Conservation (phyloP, 1,140 invertebrate species). For the Helicoverpa armigera region DNA sequence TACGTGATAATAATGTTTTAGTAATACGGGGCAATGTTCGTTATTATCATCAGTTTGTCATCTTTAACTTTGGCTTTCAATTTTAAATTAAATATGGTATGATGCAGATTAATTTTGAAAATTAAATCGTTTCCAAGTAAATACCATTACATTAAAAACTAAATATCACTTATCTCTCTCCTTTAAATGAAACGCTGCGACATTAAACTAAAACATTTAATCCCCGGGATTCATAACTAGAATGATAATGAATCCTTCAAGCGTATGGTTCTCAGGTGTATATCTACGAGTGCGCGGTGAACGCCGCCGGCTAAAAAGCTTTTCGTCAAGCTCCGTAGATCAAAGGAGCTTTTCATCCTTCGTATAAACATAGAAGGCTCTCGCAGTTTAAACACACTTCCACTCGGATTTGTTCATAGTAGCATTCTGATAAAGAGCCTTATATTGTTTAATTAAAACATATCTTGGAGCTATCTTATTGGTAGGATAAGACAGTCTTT, state of each 20-base stretch:
- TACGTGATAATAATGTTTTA: too few relatives aligned
- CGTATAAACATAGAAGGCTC: constrained; percentile 38
- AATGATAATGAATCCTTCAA: constrained; percentile 41
- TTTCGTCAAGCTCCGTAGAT: constrained; percentile 41
- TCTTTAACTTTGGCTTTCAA: too few relatives aligned
- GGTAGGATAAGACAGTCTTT: constrained; percentile 44
- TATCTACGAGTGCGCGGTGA: constrained; percentile 19
- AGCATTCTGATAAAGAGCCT: constrained; percentile 34
- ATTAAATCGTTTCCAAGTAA: too few relatives aligned
- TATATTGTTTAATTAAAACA: constrained; percentile 45
- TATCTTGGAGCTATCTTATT: constrained; percentile 27
- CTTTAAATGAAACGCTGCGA: constrained; percentile 24
- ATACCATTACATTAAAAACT: too few relatives aligned
- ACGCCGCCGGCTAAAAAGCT: constrained; percentile 46
- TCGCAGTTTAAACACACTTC: constrained; percentile 17
- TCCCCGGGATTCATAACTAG: constrained; percentile 22
- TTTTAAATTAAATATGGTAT: too few relatives aligned
- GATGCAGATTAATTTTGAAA: too few relatives aligned
- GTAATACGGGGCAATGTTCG: too few relatives aligned
- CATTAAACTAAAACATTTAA: constrained; percentile 4
- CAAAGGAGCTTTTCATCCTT: constrained; percentile 48
- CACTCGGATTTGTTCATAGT: constrained; percentile 27
- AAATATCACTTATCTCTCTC: neutral
- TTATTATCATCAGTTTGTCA: too few relatives aligned
- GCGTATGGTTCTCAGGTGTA: constrained; percentile 20